Percentiles rank a stretch among this genome's conserved stretches.
These are phyloP conservation scores for Leptopilina myrica DNA, from an alignment of 2,888 invertebrate genomes.

Conservation along the genomic window DNA sequence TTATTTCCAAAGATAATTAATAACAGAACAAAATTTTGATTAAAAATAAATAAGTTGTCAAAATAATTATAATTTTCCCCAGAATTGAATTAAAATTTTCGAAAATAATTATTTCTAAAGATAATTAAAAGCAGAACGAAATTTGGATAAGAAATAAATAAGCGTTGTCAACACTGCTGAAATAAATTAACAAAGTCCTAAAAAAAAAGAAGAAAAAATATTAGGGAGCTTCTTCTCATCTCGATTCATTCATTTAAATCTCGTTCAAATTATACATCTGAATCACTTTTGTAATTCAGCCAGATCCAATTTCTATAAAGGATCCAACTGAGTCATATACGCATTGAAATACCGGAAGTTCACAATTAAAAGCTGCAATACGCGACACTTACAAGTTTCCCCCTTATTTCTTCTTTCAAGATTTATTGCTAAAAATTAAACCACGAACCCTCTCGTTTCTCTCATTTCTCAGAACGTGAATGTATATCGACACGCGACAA, in stretches of 20 bases:
- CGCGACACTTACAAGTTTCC: background rate
- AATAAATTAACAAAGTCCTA: background rate
- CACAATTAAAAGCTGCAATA: slow-evolving; percentile 33
- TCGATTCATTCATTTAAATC: background rate
- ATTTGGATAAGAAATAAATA: background rate
- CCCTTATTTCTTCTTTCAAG: background rate
- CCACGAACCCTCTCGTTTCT: slow-evolving; percentile 1
- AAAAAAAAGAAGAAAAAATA: background rate
- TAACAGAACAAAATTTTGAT: too few species aligned
- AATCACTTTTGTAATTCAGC: slow-evolving; percentile 36
- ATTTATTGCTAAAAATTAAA: slow-evolving; percentile 34
- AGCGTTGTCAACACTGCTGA: background rate
- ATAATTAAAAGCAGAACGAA: background rate
- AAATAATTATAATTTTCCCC: too few species aligned
- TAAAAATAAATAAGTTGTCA: too few species aligned
- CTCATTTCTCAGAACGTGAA: slow-evolving; percentile 19
- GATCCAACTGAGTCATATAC: slow-evolving; percentile 13
- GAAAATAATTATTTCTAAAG: too few species aligned
- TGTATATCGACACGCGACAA: slow-evolving; percentile 28
- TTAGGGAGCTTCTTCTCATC: background rate
- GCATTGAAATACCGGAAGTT: slow-evolving; percentile 31
- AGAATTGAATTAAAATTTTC: too few species aligned
- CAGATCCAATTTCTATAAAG: slow-evolving; percentile 31
- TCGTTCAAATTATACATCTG: slow-evolving; percentile 20
- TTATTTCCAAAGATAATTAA: too few species aligned